Evolutionary conservation across 2,888 invertebrate species (phyloP).

Genomic region (Druceiella hillmani): DNA sequence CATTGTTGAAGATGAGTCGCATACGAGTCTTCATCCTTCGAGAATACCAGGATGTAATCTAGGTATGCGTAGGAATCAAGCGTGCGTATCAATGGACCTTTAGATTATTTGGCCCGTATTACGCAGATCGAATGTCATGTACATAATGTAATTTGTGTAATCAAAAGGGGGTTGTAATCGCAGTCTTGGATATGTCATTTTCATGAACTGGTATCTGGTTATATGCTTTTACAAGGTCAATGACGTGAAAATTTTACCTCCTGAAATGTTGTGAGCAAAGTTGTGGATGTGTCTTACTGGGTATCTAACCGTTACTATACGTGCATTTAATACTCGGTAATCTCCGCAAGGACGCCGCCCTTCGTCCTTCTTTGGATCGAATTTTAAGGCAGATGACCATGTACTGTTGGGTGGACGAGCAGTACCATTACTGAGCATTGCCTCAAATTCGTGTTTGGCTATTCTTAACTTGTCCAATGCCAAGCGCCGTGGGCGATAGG

Average conservation of each 20-base stretch:
- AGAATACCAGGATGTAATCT: conserved; percentile 25
- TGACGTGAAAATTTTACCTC: conserved; percentile 22
- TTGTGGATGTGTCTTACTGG: conserved; percentile 27
- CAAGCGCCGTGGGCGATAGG: conserved; percentile 14
- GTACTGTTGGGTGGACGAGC: conserved; percentile 16
- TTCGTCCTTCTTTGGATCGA: conserved; percentile 23
- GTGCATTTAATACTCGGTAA: conserved; percentile 26
- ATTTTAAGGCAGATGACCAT: conserved; percentile 26
- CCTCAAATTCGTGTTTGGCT: conserved; percentile 17
- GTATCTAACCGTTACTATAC: conserved; percentile 21
- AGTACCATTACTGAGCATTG: conserved; percentile 17
- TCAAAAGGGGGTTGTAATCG: conserved; percentile 24
- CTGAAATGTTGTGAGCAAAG: conserved; percentile 21
- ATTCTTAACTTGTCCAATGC: conserved; percentile 13
- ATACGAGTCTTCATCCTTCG: conserved; percentile 23
- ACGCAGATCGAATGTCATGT: conserved; percentile 29
- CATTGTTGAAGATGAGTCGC: conserved; percentile 20
- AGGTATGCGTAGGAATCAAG: conserved; percentile 26
- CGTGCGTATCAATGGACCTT: conserved; percentile 27
- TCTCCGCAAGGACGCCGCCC: conserved; percentile 27
- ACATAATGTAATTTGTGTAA: conserved; percentile 26
- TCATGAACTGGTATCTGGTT: conserved; percentile 29
- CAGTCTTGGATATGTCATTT: conserved; percentile 28
- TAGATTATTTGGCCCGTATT: conserved; percentile 33
- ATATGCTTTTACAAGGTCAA: conserved; percentile 29